These are phyloP conservation scores for Itoplectis maculator DNA, from an alignment of 2,888 invertebrate species.

Conservation along the genomic window DNA sequence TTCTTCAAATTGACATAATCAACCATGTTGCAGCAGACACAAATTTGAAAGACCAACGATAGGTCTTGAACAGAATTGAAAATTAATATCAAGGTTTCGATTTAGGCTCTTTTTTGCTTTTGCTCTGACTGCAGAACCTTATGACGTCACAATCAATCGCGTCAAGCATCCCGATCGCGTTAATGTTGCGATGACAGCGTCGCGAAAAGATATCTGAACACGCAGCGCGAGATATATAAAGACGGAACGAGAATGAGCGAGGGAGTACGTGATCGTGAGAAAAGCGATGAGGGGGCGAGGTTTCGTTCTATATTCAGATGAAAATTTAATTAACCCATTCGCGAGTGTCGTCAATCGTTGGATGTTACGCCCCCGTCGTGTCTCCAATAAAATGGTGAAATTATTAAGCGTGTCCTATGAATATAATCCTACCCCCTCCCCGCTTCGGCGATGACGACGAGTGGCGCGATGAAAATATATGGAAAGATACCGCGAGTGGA, in stretches of 20 bases:
- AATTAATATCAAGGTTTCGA: too few species aligned
- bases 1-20: too few species aligned
- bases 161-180: neutral
- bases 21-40: too few species aligned
- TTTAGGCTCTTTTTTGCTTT: neutral
- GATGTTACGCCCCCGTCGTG: constrained; percentile 50
- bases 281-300: constrained; percentile 7
- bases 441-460: constrained; percentile 16
- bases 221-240: constrained; percentile 1
- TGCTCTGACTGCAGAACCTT: neutral
- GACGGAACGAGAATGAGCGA: constrained; percentile 28
- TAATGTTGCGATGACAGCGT: neutral
- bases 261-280: constrained; percentile 28
- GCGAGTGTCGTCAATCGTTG: constrained; percentile 62
- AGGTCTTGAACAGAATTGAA: too few species aligned
- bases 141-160: neutral
- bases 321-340: constrained; percentile 63
- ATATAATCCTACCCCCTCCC: constrained; percentile 56
- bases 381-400: constrained; percentile 62
- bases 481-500: constrained; percentile 17
- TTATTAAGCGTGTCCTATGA: constrained; percentile 60
- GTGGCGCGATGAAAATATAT: constrained; percentile 46
- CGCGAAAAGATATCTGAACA: neutral
- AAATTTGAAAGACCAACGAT: too few species aligned
- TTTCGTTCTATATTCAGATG: constrained; percentile 57